Evolutionary conservation across 2,113 vertebrate species (phyloP).

Genomic region (Ginglymostoma cirratum): DNA sequence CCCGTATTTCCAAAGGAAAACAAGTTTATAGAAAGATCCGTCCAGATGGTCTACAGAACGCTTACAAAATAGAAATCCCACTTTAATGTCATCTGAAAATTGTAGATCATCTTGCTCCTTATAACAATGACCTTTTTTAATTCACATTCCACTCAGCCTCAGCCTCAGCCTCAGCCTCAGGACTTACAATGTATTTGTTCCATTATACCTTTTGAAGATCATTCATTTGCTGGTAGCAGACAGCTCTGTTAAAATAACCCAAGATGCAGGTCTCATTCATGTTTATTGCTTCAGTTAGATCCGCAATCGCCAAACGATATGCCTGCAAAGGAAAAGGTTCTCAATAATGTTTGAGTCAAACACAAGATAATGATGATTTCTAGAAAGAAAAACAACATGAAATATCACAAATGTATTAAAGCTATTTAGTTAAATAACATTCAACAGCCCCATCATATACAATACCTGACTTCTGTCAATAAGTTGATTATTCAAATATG

Average conservation of each 20-base stretch:
- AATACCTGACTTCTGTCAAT: not conserved
- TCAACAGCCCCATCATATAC: not conserved
- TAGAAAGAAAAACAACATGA: slow-evolving; percentile 1
- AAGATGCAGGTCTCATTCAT: slow-evolving; percentile 51
- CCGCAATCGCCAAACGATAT: slow-evolving; percentile 57
- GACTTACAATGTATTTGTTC: not conserved
- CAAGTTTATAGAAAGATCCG: too few species aligned
- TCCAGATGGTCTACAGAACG: too few species aligned
- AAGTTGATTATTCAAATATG: not conserved
- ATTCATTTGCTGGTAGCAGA: slow-evolving; percentile 58
- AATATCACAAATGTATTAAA: not conserved
- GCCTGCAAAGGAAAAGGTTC: slow-evolving; percentile 50
- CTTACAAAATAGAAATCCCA: too few species aligned
- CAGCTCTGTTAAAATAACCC: slow-evolving; percentile 67
- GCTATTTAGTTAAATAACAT: not conserved
- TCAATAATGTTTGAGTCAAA: not conserved
- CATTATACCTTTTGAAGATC: slow-evolving; percentile 54
- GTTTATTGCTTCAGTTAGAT: slow-evolving; percentile 56
- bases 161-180: not conserved
- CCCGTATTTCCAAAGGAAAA: too few species aligned
- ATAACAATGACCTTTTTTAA: not conserved
- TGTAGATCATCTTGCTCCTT: not conserved
- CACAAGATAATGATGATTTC: not conserved
- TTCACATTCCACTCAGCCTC: not conserved
- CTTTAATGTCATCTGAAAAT: not conserved